These are phyloP conservation scores for Andrena dorsata DNA, from an alignment of 2,888 invertebrate species.

Conservation along the genomic window DNA sequence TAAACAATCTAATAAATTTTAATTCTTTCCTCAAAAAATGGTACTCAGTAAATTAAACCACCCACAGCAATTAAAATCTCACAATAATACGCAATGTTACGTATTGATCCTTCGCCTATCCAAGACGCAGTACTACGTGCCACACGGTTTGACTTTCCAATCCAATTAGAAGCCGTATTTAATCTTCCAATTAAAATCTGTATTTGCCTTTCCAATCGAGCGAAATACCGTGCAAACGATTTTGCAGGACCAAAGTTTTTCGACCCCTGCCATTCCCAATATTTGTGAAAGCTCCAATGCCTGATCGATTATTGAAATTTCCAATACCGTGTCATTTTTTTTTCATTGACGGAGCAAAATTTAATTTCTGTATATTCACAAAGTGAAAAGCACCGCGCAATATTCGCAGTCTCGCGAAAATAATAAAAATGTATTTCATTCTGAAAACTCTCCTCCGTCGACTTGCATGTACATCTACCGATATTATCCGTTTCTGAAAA, in stretches of 20 bases:
- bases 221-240: neutral
- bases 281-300: neutral
- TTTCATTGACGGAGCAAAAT: no score
- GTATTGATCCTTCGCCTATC: neutral
- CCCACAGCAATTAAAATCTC: neutral
- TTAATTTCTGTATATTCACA: no score
- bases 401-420: neutral
- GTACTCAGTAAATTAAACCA: no score
- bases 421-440: neutral
- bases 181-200: conserved; percentile 22
- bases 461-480: no score
- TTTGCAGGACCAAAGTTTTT: neutral
- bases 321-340: no score
- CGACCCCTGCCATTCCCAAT: neutral
- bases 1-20: no score
- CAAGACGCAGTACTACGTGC: neutral
- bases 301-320: neutral
- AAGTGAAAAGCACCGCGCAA: no score
- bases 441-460: no score
- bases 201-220: conserved; percentile 24
- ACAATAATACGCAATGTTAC: neutral
- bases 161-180: conserved; percentile 24
- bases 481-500: neutral
- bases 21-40: no score
- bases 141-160: conserved; percentile 13